These are phyloP conservation scores for Achroia grisella DNA, from an alignment of 1,140 invertebrate species.

Conservation along the genomic window DNA sequence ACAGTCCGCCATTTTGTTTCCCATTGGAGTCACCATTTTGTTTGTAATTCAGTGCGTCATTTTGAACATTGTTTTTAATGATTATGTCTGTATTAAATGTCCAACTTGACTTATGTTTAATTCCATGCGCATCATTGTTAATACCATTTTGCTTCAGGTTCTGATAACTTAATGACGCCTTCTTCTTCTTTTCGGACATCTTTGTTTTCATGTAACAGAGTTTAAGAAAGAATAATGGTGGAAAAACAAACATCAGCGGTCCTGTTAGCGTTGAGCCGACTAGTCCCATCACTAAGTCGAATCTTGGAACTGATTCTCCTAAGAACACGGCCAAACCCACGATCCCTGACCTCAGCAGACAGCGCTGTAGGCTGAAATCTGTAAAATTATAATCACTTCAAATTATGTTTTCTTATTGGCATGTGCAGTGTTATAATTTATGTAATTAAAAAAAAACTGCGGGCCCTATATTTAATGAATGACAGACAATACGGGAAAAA, in stretches of 20 bases:
- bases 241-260: conserved; percentile 88
- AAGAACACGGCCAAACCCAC: conserved; percentile 83
- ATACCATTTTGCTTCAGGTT: conserved; percentile 4
- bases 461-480: too few species aligned
- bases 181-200: conserved; percentile 23
- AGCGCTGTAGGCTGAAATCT: conserved; percentile 88
- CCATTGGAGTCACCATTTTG: neutral
- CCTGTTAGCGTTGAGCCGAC: conserved; percentile 90
- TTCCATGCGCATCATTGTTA: neutral
- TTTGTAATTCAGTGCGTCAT: neutral
- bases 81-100: too few species aligned
- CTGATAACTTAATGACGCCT: neutral
- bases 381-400: conserved; percentile 29
- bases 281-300: conserved; percentile 91
- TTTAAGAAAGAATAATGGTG: conserved; percentile 85
- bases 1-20: conserved; percentile 17
- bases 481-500: too few species aligned
- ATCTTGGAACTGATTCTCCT: conserved; percentile 87
- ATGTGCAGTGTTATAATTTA: too few species aligned
- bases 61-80: neutral
- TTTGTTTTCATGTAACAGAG: conserved; percentile 64
- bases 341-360: conserved; percentile 81
- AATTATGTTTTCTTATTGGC: too few species aligned
- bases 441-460: too few species aligned
- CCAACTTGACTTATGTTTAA: neutral